phyloP scores from a whole-genome alignment of 2,888 invertebrate species.

The Furcula furcula region DNA sequence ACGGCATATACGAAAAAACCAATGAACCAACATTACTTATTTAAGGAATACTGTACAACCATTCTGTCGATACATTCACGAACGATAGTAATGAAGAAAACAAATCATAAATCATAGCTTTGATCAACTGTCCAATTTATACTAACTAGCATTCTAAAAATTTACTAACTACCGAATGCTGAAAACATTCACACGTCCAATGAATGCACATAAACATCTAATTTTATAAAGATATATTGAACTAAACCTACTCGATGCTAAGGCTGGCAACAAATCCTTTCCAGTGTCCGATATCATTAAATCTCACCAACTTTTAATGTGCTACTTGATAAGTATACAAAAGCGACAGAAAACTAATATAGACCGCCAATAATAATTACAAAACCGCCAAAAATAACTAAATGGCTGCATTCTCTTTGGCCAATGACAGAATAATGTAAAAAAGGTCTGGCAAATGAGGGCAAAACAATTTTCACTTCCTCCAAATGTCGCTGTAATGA shows the following conservation, averaged over 20 bases:
- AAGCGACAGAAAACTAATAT: too few relatives aligned
- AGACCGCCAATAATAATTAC: too few relatives aligned
- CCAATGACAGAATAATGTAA: too few relatives aligned
- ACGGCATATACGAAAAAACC: too few relatives aligned
- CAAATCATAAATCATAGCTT: constrained; percentile 25
- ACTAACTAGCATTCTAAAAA: constrained; percentile 81
- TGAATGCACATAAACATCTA: constrained; percentile 76
- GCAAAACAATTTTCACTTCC: too few relatives aligned
- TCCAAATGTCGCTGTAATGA: too few relatives aligned
- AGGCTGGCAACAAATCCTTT: constrained; percentile 63
- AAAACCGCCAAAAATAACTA: too few relatives aligned
- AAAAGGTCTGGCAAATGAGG: too few relatives aligned
- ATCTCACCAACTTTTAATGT: constrained; percentile 1
- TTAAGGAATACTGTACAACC: constrained; percentile 33
- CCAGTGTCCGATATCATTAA: constrained; percentile 42
- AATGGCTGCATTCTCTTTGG: too few relatives aligned
- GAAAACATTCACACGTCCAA: constrained; percentile 64
- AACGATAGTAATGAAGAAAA: constrained; percentile 14
- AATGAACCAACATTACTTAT: too few relatives aligned
- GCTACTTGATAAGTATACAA: too few relatives aligned
- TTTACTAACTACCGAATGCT: constrained; percentile 79
- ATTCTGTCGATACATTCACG: constrained; percentile 28
- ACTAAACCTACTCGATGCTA: constrained; percentile 66
- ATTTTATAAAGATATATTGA: constrained; percentile 70
- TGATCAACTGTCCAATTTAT: constrained; percentile 63